Conservation (phyloP, 2,888 invertebrate genomes). For the Drosophila siamana region DNA sequence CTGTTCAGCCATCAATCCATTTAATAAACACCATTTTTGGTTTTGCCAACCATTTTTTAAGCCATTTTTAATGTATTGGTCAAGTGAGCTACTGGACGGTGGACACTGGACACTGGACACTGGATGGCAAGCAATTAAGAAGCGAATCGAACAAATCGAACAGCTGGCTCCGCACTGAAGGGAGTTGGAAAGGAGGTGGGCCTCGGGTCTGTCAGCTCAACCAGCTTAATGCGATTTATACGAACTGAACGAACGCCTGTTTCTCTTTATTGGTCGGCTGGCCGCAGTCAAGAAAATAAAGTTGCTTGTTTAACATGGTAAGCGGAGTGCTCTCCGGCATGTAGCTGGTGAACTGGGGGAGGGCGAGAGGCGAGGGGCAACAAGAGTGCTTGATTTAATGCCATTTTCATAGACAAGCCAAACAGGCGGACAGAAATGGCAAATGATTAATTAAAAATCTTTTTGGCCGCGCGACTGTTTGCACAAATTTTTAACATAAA, state of each 20-base stretch:
- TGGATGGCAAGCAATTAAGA: conserved; percentile 65
- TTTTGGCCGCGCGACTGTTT: conserved; percentile 51
- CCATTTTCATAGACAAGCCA: conserved; percentile 82
- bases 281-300: conserved; percentile 77
- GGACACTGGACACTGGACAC: conserved; percentile 18
- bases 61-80: conserved; percentile 71
- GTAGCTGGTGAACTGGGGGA: neutral
- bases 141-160: conserved; percentile 73
- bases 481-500: conserved; percentile 76
- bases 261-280: conserved; percentile 77
- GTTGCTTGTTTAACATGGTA: conserved; percentile 63
- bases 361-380: neutral
- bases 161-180: conserved; percentile 53
- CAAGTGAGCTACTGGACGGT: conserved; percentile 35
- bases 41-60: conserved; percentile 79
- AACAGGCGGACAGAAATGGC: conserved; percentile 54
- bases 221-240: conserved; percentile 79
- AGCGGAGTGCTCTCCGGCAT: conserved; percentile 27
- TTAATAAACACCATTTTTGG: conserved; percentile 84
- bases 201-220: conserved; percentile 51
- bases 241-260: conserved; percentile 67
- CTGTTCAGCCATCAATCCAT: conserved; percentile 65
- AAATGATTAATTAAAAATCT: conserved; percentile 72
- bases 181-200: neutral
- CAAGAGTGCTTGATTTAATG: conserved; percentile 64